Evolutionary conservation across 2,113 vertebrate species (phyloP), one percentile per base, ranked within the genome.

Genomic region (Thalassarche chlororhynchos): DNA sequence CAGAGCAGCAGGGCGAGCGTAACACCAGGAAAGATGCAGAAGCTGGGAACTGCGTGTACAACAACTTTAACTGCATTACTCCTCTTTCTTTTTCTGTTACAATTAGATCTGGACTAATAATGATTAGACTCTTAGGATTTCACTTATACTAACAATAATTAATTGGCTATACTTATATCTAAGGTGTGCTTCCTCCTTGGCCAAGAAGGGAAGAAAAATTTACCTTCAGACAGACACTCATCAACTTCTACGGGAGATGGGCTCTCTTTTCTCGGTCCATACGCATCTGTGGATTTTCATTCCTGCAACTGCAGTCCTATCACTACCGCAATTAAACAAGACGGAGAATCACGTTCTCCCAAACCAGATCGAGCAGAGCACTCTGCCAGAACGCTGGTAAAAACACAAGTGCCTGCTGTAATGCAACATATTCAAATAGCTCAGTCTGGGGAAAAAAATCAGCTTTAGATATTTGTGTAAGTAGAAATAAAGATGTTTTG

Each of bases 401-500:
- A 78, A 82, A 87, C 36, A 23, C 46, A 49, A 71, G 15, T 20
- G 57, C 10, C 78, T 64, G 47, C 38, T 71, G 17, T 26, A 60
- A 76, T 6, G 20, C 70, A 90, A 26, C 17, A 24, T 5, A 58
- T 17, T 60, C 72, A 71, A n/a, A 66, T 7, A 83, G n/a, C 44
- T 75, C 8, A 38, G 77, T 21, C 47, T 29, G 2, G 1, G 81
- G 69, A 93, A 87, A 81, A 81, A 78, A 87, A 87, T 38, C 76
- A 89, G 46, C 29, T 31, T 66, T 23, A 21, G 36, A 60, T 14
- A 49, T 58, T 52, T 21, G 17, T n/a, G 2, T 12, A 62, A 87
- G 46, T 9, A 84, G 32, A 68, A 96, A 94, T 68, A 55, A 62
- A 93, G 69, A 77, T 40, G 52, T 54, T 91, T 81, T 66, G 32